Percentiles rank a stretch among this genome's conserved stretches.
These are phyloP conservation scores for Apantesis nais DNA, from an alignment of 2,888 invertebrate genomes.

Conservation along the genomic window DNA sequence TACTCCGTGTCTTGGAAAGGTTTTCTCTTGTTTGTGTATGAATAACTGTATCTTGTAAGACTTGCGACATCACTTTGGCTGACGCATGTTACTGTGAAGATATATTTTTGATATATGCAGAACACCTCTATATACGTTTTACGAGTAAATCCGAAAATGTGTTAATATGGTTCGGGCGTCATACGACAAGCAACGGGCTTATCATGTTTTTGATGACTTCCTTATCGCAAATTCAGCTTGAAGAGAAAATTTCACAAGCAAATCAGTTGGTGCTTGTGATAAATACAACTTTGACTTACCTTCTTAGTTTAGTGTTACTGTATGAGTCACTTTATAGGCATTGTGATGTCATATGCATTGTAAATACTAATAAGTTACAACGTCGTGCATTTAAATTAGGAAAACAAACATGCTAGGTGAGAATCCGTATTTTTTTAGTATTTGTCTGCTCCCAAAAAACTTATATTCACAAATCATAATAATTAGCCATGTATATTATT, in stretches of 20 bases:
- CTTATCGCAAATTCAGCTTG: conserved; percentile 47
- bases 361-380: conserved; percentile 68
- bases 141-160: conserved; percentile 7
- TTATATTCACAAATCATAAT: background rate
- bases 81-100: conserved; percentile 57
- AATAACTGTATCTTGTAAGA: conserved; percentile 76
- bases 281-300: conserved; percentile 35
- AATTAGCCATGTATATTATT: background rate
- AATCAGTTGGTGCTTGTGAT: conserved; percentile 36
- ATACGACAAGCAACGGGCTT: conserved; percentile 41
- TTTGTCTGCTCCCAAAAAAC: background rate
- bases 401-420: conserved; percentile 40
- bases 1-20: conserved; percentile 55
- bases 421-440: conserved; percentile 8
- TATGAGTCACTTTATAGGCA: conserved; percentile 75
- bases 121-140: conserved; percentile 16
- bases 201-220: conserved; percentile 51
- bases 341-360: conserved; percentile 78
- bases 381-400: conserved; percentile 47
- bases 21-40: conserved; percentile 77
- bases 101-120: conserved; percentile 29
- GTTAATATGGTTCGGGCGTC: conserved; percentile 42
- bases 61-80: conserved; percentile 69
- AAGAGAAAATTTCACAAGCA: conserved; percentile 32
- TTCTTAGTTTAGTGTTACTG: conserved; percentile 46